Conservation (phyloP, 2,797 vertebrate species). For the Leucoraja ocellata region DNA sequence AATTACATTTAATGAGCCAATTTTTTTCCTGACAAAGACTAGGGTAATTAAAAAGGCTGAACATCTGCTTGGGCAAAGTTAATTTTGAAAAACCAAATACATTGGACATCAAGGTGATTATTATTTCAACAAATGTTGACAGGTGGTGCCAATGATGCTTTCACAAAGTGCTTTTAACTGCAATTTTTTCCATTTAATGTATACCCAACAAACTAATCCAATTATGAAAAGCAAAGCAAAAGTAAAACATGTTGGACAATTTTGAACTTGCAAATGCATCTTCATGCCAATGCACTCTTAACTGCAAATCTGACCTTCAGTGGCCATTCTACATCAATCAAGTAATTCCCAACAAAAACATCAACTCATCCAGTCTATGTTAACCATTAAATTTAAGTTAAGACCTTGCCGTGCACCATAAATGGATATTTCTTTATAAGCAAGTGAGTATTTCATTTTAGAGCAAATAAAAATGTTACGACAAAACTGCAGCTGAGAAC, state of each 20-base stretch:
- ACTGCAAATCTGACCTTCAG: not conserved
- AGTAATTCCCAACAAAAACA: no score
- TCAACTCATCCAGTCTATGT: no score
- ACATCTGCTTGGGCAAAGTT: not conserved
- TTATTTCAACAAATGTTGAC: not conserved
- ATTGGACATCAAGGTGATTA: not conserved
- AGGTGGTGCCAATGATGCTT: not conserved
- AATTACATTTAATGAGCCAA: not conserved
- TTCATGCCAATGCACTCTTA: not conserved
- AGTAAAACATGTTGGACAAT: not conserved
- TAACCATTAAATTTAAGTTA: no score
- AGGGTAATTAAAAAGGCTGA: not conserved
- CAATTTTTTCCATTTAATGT: not conserved
- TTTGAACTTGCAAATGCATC: not conserved
- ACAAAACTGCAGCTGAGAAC: not conserved
- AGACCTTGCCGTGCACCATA: no score
- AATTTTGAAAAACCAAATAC: not conserved
- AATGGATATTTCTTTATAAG: not conserved
- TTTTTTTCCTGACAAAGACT: not conserved
- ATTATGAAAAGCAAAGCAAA: not conserved
- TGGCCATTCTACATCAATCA: no score
- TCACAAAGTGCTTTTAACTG: not conserved
- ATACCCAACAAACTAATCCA: not conserved
- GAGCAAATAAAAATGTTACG: not conserved
- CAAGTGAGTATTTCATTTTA: not conserved